A percentile compares a stretch with the other conserved stretches of the same genome.
These are phyloP conservation scores for Podocnemis expansa DNA, from an alignment of 2,113 vertebrate genomes.

Conservation along the genomic window DNA sequence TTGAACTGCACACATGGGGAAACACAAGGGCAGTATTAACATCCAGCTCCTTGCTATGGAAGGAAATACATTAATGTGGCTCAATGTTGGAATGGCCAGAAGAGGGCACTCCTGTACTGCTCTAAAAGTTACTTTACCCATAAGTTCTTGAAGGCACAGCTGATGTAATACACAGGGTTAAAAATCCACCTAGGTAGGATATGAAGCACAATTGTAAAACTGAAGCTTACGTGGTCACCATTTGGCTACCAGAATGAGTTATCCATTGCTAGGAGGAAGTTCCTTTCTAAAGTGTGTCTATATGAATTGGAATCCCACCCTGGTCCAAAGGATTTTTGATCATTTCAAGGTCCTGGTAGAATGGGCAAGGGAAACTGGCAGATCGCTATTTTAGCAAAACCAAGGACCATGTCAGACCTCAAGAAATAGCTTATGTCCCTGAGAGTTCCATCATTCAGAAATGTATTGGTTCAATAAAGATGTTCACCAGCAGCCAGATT, in stretches of 20 bases:
- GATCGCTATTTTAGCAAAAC: background rate
- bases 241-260: background rate
- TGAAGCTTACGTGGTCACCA: background rate
- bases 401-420: background rate
- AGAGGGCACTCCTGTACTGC: conserved; percentile 50
- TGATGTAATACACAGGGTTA: background rate
- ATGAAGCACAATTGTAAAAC: background rate
- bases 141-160: background rate
- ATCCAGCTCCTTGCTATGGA: background rate
- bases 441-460: background rate
- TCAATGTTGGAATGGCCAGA: conserved; percentile 1
- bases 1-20: background rate
- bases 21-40: background rate
- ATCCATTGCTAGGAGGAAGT: background rate
- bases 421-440: background rate
- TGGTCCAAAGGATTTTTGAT: background rate
- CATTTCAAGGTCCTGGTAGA: background rate
- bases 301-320: background rate
- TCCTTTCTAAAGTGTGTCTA: background rate
- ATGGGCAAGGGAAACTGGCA: background rate
- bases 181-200: background rate
- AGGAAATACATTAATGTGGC: background rate
- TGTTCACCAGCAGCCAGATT: background rate
- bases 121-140: accelerated
- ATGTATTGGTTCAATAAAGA: background rate